A percentile compares a stretch with the other conserved stretches of the same genome.
Conservation (phyloP, 2,797 vertebrate species). For the Lutjanus campechanus region DNA sequence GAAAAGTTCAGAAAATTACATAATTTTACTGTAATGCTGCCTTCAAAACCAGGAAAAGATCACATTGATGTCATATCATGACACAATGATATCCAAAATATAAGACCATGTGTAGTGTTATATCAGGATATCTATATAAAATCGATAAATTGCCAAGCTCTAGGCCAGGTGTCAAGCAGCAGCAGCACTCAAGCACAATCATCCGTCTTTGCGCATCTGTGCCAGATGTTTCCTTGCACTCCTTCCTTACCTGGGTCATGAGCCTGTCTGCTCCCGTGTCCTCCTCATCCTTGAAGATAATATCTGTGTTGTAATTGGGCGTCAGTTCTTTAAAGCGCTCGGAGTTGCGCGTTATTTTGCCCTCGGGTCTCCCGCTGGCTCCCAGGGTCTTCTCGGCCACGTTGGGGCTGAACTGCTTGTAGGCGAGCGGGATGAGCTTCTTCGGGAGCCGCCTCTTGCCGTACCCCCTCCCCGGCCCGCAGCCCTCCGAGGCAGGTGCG, state of each 20-base stretch:
- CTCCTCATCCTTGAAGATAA: constrained; percentile 99
- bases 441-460: constrained; percentile 94
- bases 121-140: too few species aligned
- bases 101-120: too few species aligned
- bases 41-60: too few species aligned
- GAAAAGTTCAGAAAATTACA: too few species aligned
- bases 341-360: constrained; percentile 94
- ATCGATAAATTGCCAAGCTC: too few species aligned
- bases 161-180: background rate
- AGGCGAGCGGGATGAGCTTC: constrained; percentile 94
- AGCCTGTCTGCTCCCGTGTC: constrained; percentile 95
- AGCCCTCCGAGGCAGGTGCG: constrained; percentile 91
- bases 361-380: constrained; percentile 96
- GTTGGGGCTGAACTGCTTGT: constrained; percentile 98
- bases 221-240: background rate
- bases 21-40: too few species aligned
- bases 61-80: too few species aligned
- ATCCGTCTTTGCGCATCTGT: constrained; percentile 10
- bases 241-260: constrained; percentile 94
- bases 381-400: constrained; percentile 97
- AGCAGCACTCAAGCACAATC: background rate
- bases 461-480: constrained; percentile 97
- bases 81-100: too few species aligned
- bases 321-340: constrained; percentile 97
- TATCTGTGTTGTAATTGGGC: constrained; percentile 98